Percentiles rank a stretch among this genome's conserved stretches.
Conservation (phyloP, 2,113 vertebrate species). For the Rhinoderma darwinii region DNA sequence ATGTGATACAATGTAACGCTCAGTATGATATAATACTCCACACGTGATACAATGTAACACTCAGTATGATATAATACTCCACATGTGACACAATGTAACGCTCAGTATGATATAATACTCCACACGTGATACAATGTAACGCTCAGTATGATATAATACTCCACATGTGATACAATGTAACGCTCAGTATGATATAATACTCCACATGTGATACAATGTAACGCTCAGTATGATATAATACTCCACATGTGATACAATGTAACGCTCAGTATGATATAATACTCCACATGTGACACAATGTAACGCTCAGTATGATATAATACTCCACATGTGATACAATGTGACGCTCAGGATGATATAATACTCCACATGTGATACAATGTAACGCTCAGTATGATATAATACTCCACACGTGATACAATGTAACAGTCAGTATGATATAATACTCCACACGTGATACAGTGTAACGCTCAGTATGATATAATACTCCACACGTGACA, state of each 20-base stretch:
- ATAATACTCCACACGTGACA: not conserved
- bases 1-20: not conserved
- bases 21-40: not conserved
- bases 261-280: not conserved
- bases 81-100: not conserved
- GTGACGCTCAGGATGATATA: not conserved
- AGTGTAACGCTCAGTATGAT: not conserved
- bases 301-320: not conserved
- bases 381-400: not conserved
- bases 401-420: not conserved
- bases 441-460: not conserved
- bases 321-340: not conserved
- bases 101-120: not conserved
- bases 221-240: not conserved
- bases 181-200: not conserved
- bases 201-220: no score
- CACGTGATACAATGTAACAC: not conserved
- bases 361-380: not conserved
- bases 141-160: not conserved
- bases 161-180: no score
- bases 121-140: no score
- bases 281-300: not conserved
- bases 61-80: not conserved
- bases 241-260: not conserved
- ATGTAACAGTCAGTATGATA: not conserved